Evolutionary conservation across 2,888 invertebrate genomes (phyloP).

Genomic region (Clunio marinus): DNA sequence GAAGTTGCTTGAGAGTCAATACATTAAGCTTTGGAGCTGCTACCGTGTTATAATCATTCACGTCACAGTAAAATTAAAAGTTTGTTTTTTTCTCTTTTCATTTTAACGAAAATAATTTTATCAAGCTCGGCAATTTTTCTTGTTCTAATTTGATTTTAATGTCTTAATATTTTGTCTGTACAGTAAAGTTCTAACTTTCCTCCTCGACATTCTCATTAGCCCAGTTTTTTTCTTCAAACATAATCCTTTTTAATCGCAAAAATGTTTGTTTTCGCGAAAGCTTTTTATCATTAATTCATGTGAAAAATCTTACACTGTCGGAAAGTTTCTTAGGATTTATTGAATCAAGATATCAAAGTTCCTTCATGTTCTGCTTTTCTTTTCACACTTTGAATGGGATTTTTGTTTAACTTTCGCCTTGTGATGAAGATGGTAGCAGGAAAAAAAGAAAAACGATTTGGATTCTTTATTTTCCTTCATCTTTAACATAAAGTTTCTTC

Average conservation of each 20-base stretch:
- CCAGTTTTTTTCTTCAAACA: neutral
- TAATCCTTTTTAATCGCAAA: neutral
- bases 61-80: too few relatives aligned
- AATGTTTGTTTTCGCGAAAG: too few relatives aligned
- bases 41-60: too few relatives aligned
- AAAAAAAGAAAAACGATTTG: too few relatives aligned
- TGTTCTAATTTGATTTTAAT: constrained; percentile 21
- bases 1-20: neutral
- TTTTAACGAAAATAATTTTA: neutral
- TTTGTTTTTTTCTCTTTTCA: neutral
- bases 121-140: neutral
- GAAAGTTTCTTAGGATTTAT: constrained; percentile 7
- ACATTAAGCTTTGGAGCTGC: too few relatives aligned
- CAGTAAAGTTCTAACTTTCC: neutral
- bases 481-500: neutral
- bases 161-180: neutral
- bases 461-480: too few relatives aligned
- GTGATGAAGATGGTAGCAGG: constrained; percentile 7
- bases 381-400: neutral
- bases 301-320: neutral
- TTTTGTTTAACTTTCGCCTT: neutral
- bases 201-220: neutral
- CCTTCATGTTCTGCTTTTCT: neutral
- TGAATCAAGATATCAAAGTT: constrained; percentile 4
- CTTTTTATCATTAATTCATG: neutral